Evolutionary conservation across 2,888 invertebrate genomes (phyloP), one percentile per base, ranked within the genome.

Genomic region (Glyphotaelius pellucidus): DNA sequence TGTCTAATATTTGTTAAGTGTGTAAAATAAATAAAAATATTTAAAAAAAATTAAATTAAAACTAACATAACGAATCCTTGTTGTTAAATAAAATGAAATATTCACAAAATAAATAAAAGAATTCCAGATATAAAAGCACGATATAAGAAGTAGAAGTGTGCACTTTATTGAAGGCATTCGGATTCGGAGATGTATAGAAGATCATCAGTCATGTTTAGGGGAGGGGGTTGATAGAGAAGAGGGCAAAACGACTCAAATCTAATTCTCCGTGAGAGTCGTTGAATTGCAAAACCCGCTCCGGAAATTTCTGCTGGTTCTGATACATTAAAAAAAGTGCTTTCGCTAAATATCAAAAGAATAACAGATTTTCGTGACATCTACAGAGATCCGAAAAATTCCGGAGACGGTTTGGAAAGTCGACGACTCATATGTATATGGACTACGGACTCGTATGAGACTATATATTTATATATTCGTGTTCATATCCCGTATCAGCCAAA

Each of bases 201-300:
- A 31, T 35, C 35, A 83, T 83, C 35, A 83, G 35, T 83, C 83
- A 83, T 83, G 35, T 83, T 35, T 83, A 83, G 32, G 83, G 83
- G 83, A 25, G 35, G 25, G 83, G 83, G 83, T 4, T 31, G 83
- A 25, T 25, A 38, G 35, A 32, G 35, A 83, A 35, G 31, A 35
- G 83, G 83, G 83, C 35, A 15, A 11, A 32, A 32, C 9, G 67
- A 67, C 67, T 67, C 67, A 25, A 67, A 67, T 67, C 67, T 67
- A 67, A 67, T n/a, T 67, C 67, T 5, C 7, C 47, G n/a, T n/a
- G 4, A 35, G 35, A 35, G 35, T 35, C 35, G 35, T 35, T 4
- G 42, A 12, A 2, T 42, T 2, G 42, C 42, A 42, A 42, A 42
- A 42, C 11, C 12, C 42, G 42, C 12, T 12, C 2, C 5, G 42